These are phyloP conservation scores for Sesia apiformis DNA, from an alignment of 2,888 invertebrate genomes.

Conservation along the genomic window DNA sequence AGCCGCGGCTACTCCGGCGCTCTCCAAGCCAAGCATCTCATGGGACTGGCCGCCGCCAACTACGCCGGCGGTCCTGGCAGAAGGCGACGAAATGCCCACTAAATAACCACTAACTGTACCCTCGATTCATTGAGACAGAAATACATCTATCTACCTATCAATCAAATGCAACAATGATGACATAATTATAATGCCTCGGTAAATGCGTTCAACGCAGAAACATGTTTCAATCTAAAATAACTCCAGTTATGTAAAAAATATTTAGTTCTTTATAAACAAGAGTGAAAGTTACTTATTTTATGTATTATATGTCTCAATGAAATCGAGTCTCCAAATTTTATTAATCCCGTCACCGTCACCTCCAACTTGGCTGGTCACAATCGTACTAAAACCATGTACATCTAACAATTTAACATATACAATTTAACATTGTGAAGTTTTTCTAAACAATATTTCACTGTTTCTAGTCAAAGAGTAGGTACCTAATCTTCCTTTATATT, in stretches of 20 bases:
- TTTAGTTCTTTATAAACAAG: not conserved
- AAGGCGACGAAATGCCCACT: conserved; percentile 81
- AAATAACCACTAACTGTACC: conserved; percentile 8
- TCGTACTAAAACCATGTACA: not conserved
- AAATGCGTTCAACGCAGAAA: too few species aligned
- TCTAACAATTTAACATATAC: not conserved
- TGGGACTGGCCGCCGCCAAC: conserved; percentile 92
- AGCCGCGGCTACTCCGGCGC: conserved; percentile 92
- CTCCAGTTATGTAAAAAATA: too few species aligned
- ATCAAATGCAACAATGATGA: too few species aligned
- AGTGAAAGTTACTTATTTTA: not conserved
- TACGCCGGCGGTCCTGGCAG: conserved; percentile 92
- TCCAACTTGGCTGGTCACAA: not conserved
- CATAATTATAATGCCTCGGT: too few species aligned
- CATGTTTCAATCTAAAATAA: too few species aligned
- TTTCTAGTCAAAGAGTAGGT: not conserved
- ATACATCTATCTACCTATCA: not conserved
- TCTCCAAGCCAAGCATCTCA: conserved; percentile 92
- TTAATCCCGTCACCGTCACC: not conserved
- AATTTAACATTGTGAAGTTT: not conserved
- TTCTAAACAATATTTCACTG: not conserved
- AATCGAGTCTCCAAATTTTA: not conserved
- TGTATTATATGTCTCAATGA: not conserved
- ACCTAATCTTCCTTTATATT: not conserved
- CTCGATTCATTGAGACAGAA: not conserved